phyloP scores from a whole-genome alignment of 2,797 vertebrate species.

The Microchirus variegatus region DNA sequence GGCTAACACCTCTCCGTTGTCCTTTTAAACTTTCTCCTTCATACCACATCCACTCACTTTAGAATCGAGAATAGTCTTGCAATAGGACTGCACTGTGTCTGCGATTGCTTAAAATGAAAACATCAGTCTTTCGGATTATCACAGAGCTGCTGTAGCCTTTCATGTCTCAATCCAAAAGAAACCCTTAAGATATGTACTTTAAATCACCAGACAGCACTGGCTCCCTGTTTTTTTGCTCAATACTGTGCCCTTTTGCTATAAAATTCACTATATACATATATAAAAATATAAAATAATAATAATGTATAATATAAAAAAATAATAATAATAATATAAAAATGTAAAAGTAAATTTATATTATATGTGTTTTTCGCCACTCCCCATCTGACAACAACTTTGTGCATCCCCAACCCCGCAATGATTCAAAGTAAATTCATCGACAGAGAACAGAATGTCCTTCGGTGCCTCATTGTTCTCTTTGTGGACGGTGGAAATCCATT shows the following conservation, averaged over 20 bases:
- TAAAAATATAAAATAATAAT: too few species aligned
- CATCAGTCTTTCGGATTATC: conserved; percentile 73
- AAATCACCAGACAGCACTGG: conserved; percentile 31
- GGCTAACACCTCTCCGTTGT: too few species aligned
- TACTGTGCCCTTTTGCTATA: neutral
- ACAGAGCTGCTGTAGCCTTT: conserved; percentile 58
- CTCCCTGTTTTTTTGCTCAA: conserved; percentile 27
- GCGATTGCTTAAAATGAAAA: conserved; percentile 62
- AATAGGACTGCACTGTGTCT: conserved; percentile 11
- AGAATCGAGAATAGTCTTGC: conserved; percentile 31
- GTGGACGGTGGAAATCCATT: conserved; percentile 22
- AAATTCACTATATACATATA: neutral
- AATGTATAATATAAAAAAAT: too few species aligned
- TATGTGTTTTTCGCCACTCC: neutral
- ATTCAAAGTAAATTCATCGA: conserved; percentile 12
- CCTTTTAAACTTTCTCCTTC: conserved; percentile 14
- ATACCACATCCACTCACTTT: conserved; percentile 29
- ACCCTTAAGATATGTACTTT: conserved; percentile 69
- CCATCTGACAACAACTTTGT: neutral
- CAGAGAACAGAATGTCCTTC: conserved; percentile 6
- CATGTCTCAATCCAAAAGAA: conserved; percentile 43
- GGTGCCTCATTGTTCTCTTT: conserved; percentile 16
- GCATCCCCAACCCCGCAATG: neutral
- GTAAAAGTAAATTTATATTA: neutral
- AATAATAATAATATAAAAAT: too few species aligned